These are phyloP conservation scores for Apotomis turbidana DNA, from an alignment of 2,888 invertebrate species.

Conservation along the genomic window DNA sequence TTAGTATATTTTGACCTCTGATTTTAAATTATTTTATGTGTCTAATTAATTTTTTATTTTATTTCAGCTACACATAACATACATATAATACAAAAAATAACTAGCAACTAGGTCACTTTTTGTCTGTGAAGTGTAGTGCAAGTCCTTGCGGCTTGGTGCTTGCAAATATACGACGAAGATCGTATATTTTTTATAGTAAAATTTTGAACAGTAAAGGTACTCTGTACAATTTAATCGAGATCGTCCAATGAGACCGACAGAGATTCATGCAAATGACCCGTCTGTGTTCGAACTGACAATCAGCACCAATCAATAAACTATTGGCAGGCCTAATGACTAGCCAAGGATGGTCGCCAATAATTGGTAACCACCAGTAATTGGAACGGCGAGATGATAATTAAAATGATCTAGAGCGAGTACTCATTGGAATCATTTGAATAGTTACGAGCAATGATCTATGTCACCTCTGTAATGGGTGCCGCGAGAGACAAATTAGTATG, in stretches of 20 bases:
- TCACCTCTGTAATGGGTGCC: conserved; percentile 15
- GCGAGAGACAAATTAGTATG: conserved; percentile 1
- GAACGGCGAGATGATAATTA: conserved; percentile 72
- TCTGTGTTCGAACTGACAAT: conserved; percentile 69
- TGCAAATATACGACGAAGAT: too few species aligned
- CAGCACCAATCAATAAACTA: conserved; percentile 83
- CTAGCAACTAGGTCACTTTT: too few species aligned
- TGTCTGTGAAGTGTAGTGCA: too few species aligned
- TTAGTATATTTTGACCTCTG: too few species aligned
- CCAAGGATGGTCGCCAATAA: conserved; percentile 72
- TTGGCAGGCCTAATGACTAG: conserved; percentile 80
- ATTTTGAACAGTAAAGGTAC: conserved; percentile 47
- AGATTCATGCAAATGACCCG: conserved; percentile 80
- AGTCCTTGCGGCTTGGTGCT: too few species aligned
- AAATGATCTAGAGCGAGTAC: conserved; percentile 57
- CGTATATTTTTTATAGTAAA: not conserved
- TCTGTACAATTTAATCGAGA: conserved; percentile 73
- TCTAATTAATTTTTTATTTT: too few species aligned
- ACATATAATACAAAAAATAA: too few species aligned
- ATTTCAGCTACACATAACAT: too few species aligned
- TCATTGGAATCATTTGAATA: conserved; percentile 51
- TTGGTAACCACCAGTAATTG: conserved; percentile 61
- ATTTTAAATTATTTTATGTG: too few species aligned
- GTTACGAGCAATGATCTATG: conserved; percentile 39
- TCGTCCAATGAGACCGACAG: conserved; percentile 72